Evolutionary conservation across 2,113 vertebrate species (phyloP), one percentile per base, ranked within the genome.

Genomic region (Choloepus hoffmanni): DNA sequence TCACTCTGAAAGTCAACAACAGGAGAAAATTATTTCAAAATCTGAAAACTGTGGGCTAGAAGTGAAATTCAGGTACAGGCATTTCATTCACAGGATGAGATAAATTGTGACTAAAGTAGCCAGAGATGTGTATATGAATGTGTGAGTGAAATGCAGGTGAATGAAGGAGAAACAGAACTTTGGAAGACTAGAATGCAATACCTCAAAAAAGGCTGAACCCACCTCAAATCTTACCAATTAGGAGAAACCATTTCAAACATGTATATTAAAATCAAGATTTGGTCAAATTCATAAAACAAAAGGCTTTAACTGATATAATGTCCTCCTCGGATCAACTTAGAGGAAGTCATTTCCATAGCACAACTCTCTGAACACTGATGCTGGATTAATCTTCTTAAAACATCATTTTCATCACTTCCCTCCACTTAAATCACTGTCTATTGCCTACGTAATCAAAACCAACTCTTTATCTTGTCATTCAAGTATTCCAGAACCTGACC

Each of bases 51-150:
- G 28, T 28, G 6, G 65, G 48, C 74, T 95, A 45, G 28, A 90
- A 93, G 91, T 90, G 23, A 94, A 96, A 92, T 60, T 79, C 89
- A 96, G 6, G 18, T 73, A 33, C 45, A 70, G 26, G 43, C 16
- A 91, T 97, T 95, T 93, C 68, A 86, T 95, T 93, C 86, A 90
- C 53, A 84, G 83, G 48, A 6, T 89, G 86, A 36, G 82, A 96
- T 83, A 93, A 76, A 91, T 33, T 96, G 43, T 19, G 8, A 33
- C 11, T 55, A n/a, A 68, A 30, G 19, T 16, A 43, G 50, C 5
- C 24, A 77, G 62, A 86, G 7, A 10, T 43, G 6, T 3, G 30
- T 40, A 55, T 50, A 12, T 94, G 28, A 24, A 11, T 19, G 19
- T 74, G 13, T 36, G 13, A 45, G 65, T 24, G 36, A 85, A 79